phyloP scores from a whole-genome alignment of 2,888 invertebrate genomes.

The Buathra laborator region DNA sequence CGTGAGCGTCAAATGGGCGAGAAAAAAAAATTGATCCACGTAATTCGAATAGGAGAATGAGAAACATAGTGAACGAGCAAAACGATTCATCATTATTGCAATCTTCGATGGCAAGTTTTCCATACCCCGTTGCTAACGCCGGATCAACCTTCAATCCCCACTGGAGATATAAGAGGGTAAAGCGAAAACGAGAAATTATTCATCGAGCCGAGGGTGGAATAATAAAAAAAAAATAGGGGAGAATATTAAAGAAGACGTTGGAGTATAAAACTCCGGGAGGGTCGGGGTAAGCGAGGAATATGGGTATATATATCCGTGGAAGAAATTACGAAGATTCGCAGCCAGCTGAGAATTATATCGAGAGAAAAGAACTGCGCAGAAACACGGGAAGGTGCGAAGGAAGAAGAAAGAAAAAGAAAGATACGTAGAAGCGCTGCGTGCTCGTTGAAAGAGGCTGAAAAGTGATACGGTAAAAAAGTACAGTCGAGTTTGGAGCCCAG shows the following conservation, averaged over 20 bases:
- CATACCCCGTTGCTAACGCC: not conserved
- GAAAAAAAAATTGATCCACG: conserved; percentile 27
- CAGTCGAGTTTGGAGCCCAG: not conserved
- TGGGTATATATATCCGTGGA: conserved; percentile 5
- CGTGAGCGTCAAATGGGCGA: not conserved
- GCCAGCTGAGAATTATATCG: conserved; percentile 49
- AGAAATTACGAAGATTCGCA: conserved; percentile 50
- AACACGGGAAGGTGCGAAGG: not conserved
- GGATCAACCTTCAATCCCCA: not conserved
- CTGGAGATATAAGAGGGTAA: conserved; percentile 25
- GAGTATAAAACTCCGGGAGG: conserved; percentile 8
- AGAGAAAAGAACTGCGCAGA: conserved; percentile 21
- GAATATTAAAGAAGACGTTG: conserved; percentile 57
- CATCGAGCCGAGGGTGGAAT: conserved; percentile 57
- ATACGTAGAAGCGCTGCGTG: conserved; percentile 1
- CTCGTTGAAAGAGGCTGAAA: conserved; percentile 55
- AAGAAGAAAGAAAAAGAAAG: not conserved
- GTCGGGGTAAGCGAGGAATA: not conserved
- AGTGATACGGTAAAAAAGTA: conserved; percentile 53
- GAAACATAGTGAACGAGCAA: conserved; percentile 31
- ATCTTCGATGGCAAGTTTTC: conserved; percentile 49
- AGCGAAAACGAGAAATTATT: conserved; percentile 65
- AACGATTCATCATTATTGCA: conserved; percentile 58
- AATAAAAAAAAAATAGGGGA: conserved; percentile 50
- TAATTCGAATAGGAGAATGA: conserved; percentile 15